Evolutionary conservation across 2,888 invertebrate species (phyloP).

Genomic region (Patella caerulea): DNA sequence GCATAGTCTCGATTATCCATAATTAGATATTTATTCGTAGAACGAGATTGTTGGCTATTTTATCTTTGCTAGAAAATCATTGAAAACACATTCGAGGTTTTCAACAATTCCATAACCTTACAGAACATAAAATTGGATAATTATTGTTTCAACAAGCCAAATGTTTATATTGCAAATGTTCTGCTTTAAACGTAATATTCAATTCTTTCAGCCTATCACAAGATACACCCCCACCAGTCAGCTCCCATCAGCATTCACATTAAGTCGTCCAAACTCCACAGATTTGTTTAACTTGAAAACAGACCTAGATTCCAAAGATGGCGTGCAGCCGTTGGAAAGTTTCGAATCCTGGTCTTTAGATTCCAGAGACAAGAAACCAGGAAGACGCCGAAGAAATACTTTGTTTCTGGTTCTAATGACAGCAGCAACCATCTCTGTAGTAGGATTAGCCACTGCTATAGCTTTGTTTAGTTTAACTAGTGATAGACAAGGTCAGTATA

Average conservation of each 20-base stretch:
- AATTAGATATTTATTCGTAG: too few relatives aligned
- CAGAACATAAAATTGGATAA: too few relatives aligned
- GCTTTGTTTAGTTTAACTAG: background rate
- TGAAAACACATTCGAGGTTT: too few relatives aligned
- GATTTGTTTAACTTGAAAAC: background rate
- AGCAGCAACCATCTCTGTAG: background rate
- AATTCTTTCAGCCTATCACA: background rate
- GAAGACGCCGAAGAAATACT: conserved; percentile 13
- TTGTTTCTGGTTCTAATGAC: conserved; percentile 18
- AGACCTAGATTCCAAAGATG: background rate
- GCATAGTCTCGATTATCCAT: too few relatives aligned
- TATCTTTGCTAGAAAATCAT: too few relatives aligned
- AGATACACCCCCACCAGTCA: background rate
- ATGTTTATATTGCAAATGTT: too few relatives aligned
- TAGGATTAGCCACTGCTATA: background rate
- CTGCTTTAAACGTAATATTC: too few relatives aligned
- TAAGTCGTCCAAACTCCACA: background rate
- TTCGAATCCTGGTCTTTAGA: conserved; percentile 9
- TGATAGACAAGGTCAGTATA: too few relatives aligned
- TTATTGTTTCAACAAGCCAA: too few relatives aligned
- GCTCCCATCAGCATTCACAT: background rate
- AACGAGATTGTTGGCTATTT: too few relatives aligned
- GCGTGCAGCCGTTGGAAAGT: background rate
- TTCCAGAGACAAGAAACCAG: conserved; percentile 7
- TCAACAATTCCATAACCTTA: too few relatives aligned